Percentiles rank a stretch among this genome's conserved stretches.
These are phyloP conservation scores for Pholis gunnellus DNA, from an alignment of 2,113 vertebrate species.

Conservation along the genomic window DNA sequence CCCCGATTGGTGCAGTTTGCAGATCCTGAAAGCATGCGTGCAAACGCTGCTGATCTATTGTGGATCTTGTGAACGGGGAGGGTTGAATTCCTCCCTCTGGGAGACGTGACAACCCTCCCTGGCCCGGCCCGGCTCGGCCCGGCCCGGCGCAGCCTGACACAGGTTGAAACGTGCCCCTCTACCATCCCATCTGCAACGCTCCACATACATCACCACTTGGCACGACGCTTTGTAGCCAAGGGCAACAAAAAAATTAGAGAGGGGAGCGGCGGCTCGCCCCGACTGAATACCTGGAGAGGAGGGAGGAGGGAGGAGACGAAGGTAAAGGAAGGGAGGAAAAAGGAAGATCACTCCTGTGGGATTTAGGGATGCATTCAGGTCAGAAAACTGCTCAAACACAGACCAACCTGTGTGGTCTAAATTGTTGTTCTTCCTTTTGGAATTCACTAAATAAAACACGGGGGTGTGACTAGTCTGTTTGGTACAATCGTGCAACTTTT, in stretches of 20 bases:
- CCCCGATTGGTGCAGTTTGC: too few relatives aligned
- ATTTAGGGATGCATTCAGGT: not conserved
- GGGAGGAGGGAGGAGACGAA: not conserved
- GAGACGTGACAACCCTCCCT: not conserved
- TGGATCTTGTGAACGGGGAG: not conserved
- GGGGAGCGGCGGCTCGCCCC: conserved; percentile 35
- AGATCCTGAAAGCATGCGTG: not conserved
- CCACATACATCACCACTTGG: conserved; percentile 61
- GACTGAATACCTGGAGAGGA: conserved; percentile 49
- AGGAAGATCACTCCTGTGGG: not conserved
- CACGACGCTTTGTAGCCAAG: conserved; percentile 36
- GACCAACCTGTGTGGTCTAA: not conserved
- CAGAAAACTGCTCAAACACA: not conserved
- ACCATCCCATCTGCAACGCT: not conserved
- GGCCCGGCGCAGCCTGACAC: conserved; percentile 24
- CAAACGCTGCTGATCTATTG: not conserved
- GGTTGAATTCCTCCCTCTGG: conserved; percentile 31
- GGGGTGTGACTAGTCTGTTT: not conserved
- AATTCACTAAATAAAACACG: not conserved
- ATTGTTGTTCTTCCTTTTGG: not conserved
- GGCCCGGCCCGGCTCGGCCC: not conserved
- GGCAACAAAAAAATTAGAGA: conserved; percentile 66
- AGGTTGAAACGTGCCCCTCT: conserved; percentile 50
- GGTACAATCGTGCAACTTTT: not conserved
- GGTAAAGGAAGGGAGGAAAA: not conserved